Conservation (phyloP, 30 jellyfish, hydroid and myxozoan species). For the Pseudorhiza aurosa region DNA sequence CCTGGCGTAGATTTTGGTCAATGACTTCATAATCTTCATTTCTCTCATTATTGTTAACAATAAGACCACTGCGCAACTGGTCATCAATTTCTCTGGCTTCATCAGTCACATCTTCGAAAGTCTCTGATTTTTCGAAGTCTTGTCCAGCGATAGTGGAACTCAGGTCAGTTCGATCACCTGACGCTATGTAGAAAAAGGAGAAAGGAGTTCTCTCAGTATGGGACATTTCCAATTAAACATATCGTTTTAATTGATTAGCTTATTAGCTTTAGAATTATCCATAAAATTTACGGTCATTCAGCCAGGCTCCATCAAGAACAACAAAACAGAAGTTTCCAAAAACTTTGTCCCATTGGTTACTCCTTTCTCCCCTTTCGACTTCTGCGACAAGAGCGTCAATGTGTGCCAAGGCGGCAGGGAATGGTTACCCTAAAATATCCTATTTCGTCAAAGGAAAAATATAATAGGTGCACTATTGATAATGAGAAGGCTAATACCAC, state of each 20-base stretch:
- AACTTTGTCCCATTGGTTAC: constrained; percentile 61
- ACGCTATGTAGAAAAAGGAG: constrained; percentile 79
- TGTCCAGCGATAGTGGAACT: constrained; percentile 24
- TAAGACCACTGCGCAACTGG: constrained; percentile 70
- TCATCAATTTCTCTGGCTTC: constrained; percentile 93
- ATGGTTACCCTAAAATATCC: no score
- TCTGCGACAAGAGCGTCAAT: no score
- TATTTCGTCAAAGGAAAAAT: no score
- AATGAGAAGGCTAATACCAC: no score
- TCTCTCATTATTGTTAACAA: constrained; percentile 93
- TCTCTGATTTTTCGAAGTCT: constrained; percentile 89
- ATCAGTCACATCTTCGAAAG: constrained; percentile 90
- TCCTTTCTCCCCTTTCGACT: constrained; percentile 76
- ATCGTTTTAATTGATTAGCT: neutral
- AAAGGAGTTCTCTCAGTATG: constrained; percentile 77
- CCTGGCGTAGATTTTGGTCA: constrained; percentile 80
- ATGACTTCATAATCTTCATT: constrained; percentile 96
- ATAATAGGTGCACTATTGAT: no score
- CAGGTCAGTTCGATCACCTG: constrained; percentile 54
- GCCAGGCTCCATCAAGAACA: constrained; percentile 73
- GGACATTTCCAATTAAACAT: constrained; percentile 44
- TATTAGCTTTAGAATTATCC: neutral
- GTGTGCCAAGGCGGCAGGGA: no score
- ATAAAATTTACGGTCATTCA: neutral
- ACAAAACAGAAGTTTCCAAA: constrained; percentile 3